Conservation (phyloP, 2,113 vertebrate species). For the Callopanchax toddi region DNA sequence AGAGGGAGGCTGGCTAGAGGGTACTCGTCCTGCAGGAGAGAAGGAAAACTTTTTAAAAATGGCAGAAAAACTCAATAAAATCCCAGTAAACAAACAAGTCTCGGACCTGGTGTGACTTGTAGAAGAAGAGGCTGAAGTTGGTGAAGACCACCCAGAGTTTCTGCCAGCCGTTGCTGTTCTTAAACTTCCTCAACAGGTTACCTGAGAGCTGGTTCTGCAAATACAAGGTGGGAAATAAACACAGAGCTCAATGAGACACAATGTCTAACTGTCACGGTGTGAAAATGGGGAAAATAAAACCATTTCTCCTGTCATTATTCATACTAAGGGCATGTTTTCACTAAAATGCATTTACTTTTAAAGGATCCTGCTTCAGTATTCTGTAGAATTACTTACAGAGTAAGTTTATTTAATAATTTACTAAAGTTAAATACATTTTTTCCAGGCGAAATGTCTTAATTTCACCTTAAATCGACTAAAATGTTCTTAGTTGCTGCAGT, state of each 20-base stretch:
- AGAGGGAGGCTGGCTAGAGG: constrained; percentile 97
- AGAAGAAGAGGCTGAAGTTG: constrained; percentile 99
- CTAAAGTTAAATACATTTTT: neutral
- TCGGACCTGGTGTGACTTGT: constrained; percentile 93
- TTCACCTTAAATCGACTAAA: neutral
- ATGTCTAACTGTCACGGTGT: neutral
- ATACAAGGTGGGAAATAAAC: neutral
- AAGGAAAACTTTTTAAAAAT: neutral
- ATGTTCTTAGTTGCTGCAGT: constrained; percentile 51
- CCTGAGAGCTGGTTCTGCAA: constrained; percentile 96
- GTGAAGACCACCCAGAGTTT: constrained; percentile 99
- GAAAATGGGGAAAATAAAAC: neutral
- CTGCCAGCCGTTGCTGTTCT: constrained; percentile 99
- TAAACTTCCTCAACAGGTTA: constrained; percentile 96
- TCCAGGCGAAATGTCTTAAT: too few relatives aligned
- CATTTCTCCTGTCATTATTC: too few relatives aligned
- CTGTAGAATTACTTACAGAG: neutral
- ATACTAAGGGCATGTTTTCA: neutral
- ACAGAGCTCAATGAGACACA: neutral
- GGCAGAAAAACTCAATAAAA: neutral
- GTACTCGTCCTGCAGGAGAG: constrained; percentile 88
- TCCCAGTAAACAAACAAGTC: neutral
- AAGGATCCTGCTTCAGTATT: neutral
- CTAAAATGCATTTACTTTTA: too few relatives aligned
- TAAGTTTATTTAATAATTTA: neutral